Conservation (phyloP, 2,113 vertebrate genomes). For the Neopipo cinnamomea region DNA sequence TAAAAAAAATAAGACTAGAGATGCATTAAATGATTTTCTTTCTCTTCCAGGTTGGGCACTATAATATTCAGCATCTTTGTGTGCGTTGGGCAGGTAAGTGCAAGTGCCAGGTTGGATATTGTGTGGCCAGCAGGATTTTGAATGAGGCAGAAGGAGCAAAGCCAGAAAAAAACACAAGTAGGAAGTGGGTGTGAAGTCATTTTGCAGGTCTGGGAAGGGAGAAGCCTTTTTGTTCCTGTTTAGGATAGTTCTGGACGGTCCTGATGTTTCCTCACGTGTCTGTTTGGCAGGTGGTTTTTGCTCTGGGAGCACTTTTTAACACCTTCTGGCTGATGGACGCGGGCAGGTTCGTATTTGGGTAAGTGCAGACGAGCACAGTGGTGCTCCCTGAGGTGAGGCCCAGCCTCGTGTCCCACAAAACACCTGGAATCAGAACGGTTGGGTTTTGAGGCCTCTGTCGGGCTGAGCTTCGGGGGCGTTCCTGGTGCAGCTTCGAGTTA, state of each 20-base stretch:
- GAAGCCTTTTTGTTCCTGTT: background rate
- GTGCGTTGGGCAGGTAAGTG: slow-evolving; percentile 89
- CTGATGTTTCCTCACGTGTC: background rate
- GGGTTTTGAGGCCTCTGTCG: background rate
- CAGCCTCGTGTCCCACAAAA: fast-evolving
- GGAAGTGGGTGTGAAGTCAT: background rate
- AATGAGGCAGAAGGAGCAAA: background rate
- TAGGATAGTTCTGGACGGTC: background rate
- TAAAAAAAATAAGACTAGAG: fast-evolving
- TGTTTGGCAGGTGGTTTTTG: slow-evolving; percentile 84
- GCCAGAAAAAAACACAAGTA: fast-evolving
- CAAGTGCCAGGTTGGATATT: background rate
- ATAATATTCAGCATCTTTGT: slow-evolving; percentile 91
- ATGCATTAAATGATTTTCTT: background rate
- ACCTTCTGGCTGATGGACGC: slow-evolving; percentile 90
- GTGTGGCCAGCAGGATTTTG: background rate
- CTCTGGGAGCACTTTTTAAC: slow-evolving; percentile 83
- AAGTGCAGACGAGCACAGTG: slow-evolving; percentile 43
- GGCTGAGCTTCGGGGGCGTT: background rate
- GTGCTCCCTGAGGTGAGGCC: background rate
- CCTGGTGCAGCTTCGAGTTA: background rate
- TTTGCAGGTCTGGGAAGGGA: background rate
- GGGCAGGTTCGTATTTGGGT: slow-evolving; percentile 97
- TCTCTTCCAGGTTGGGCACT: slow-evolving; percentile 84
- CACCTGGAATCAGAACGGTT: fast-evolving